Evolutionary conservation across 2,797 vertebrate species (phyloP).

Genomic region (Ptychadena robeensis): DNA sequence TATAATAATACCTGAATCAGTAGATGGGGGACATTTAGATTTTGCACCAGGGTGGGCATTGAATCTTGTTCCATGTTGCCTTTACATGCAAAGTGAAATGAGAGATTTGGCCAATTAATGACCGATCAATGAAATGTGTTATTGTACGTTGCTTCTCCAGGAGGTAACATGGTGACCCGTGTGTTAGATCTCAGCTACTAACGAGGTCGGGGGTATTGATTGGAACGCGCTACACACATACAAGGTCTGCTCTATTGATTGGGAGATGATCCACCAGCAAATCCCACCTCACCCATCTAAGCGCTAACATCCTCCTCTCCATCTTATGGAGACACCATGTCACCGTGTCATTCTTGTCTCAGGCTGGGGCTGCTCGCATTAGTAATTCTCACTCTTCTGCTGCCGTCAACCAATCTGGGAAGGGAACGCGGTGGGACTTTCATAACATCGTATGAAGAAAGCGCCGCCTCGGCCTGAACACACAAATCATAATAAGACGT

Average conservation of each 20-base stretch:
- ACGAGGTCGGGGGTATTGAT: too few relatives aligned
- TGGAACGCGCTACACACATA: not conserved
- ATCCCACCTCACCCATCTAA: conserved; percentile 8
- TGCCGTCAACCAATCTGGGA: not conserved
- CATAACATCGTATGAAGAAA: not conserved
- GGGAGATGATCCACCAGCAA: not conserved
- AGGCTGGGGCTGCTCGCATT: not conserved
- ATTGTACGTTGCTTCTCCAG: too few relatives aligned
- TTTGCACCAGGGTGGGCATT: too few relatives aligned
- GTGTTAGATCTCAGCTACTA: too few relatives aligned
- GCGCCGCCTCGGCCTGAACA: not conserved
- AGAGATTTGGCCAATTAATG: too few relatives aligned
- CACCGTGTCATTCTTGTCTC: too few relatives aligned
- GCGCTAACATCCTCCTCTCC: not conserved
- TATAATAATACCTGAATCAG: too few relatives aligned
- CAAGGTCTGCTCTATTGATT: conserved; percentile 1
- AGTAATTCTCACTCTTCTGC: conserved; percentile 6
- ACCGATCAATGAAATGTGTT: too few relatives aligned
- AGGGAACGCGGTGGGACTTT: conserved; percentile 5
- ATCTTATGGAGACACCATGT: conserved; percentile 8
- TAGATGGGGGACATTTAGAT: too few relatives aligned
- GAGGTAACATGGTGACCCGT: too few relatives aligned
- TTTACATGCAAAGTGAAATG: too few relatives aligned
- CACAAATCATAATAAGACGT: conserved; percentile 2
- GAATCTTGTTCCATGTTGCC: too few relatives aligned